These are phyloP conservation scores for Samia ricini DNA, from an alignment of 1,140 invertebrate species.

Conservation along the genomic window DNA sequence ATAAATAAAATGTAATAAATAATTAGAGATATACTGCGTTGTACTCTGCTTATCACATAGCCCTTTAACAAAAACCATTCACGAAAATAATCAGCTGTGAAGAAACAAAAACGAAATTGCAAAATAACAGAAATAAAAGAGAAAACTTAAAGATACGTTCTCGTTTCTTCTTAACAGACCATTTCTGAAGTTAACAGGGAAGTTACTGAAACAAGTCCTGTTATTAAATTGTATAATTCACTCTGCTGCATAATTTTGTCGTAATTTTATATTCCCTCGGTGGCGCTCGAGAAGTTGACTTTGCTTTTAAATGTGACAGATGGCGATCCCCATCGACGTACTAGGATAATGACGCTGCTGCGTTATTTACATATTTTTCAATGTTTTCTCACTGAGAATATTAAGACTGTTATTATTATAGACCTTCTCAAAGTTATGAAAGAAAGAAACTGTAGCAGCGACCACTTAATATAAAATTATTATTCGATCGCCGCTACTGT, in stretches of 20 bases:
- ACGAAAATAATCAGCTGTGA: no score
- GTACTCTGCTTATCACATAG: no score
- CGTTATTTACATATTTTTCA: background rate
- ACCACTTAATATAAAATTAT: no score
- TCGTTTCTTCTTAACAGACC: background rate
- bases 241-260: background rate
- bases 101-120: background rate
- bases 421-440: background rate
- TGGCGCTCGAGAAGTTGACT: background rate
- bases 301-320: background rate
- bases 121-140: background rate
- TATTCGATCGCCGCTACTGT: no score
- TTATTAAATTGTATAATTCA: constrained; percentile 2
- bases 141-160: background rate
- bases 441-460: no score
- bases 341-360: background rate
- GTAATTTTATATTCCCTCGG: background rate
- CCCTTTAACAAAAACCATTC: no score
- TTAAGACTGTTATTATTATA: background rate
- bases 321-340: background rate
- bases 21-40: no score
- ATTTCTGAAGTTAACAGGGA: background rate
- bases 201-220: background rate
- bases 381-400: background rate
- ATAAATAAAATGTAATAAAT: no score